Evolutionary conservation across 2,797 vertebrate genomes (phyloP).

Genomic region (Sebastes hopkinsi): DNA sequence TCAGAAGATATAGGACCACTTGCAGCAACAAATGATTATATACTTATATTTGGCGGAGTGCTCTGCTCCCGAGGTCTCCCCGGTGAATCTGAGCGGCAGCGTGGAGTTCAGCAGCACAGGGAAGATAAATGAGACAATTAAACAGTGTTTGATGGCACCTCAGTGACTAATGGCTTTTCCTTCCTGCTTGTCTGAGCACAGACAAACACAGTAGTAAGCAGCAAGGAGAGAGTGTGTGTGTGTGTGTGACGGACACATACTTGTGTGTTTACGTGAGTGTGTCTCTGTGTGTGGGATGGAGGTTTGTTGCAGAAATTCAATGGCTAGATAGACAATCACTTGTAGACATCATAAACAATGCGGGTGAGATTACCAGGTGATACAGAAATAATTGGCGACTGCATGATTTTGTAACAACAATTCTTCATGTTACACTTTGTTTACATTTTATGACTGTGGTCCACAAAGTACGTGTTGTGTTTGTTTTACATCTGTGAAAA

Average conservation of each 20-base stretch:
- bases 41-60: slow-evolving; percentile 28
- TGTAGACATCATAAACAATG: neutral
- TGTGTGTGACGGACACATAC: neutral
- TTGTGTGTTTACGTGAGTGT: slow-evolving; percentile 14
- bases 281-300: neutral
- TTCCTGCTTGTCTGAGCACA: slow-evolving; percentile 64
- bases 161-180: slow-evolving; percentile 74
- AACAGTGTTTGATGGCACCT: slow-evolving; percentile 72
- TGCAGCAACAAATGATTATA: slow-evolving; percentile 24
- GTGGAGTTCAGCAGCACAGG: slow-evolving; percentile 39
- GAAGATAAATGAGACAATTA: slow-evolving; percentile 82
- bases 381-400: neutral
- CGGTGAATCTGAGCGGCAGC: slow-evolving; percentile 19
- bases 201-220: slow-evolving; percentile 63
- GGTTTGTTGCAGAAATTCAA: slow-evolving; percentile 1
- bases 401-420: neutral
- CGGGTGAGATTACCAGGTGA: neutral
- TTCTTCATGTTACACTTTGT: no score
- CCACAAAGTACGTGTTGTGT: neutral
- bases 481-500: neutral
- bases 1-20: slow-evolving; percentile 9
- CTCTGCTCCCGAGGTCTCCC: slow-evolving; percentile 21
- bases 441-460: neutral
- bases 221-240: slow-evolving; percentile 3
- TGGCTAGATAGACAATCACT: neutral